These are phyloP conservation scores for Pardalotus punctatus DNA, from an alignment of 2,113 vertebrate species.

Conservation along the genomic window DNA sequence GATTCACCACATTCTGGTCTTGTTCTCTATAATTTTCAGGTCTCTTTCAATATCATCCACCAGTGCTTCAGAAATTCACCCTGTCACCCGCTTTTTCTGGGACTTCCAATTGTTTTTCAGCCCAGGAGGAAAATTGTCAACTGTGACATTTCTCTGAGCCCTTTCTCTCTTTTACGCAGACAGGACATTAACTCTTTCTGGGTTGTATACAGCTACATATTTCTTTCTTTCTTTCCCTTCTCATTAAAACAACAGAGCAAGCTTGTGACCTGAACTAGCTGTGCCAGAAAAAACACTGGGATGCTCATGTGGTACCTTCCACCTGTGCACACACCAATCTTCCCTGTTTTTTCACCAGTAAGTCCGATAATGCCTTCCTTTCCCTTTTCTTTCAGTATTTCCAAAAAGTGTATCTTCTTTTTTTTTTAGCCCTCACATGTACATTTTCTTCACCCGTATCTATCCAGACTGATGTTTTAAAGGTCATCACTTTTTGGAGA, in stretches of 20 bases:
- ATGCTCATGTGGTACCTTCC: background rate
- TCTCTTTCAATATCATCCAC: background rate
- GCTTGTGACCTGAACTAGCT: background rate
- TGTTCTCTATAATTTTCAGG: background rate
- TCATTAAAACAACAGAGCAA: background rate
- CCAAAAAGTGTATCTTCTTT: background rate
- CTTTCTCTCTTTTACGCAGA: background rate
- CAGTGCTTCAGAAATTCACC: background rate
- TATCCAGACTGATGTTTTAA: background rate
- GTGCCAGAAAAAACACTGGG: background rate
- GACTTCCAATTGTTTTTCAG: background rate
- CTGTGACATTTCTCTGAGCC: background rate
- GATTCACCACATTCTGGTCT: background rate
- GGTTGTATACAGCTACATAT: background rate
- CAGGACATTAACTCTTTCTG: background rate
- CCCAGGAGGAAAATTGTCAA: background rate
- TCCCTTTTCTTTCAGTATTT: background rate
- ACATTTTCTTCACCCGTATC: background rate
- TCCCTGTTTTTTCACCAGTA: background rate
- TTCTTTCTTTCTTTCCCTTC: background rate
- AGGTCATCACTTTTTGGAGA: background rate
- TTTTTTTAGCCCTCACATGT: background rate
- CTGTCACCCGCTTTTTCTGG: background rate
- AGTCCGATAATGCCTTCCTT: background rate
- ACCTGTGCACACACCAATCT: background rate